phyloP scores from a whole-genome alignment of 2,797 vertebrate genomes.

The Bradypodion ventrale region DNA sequence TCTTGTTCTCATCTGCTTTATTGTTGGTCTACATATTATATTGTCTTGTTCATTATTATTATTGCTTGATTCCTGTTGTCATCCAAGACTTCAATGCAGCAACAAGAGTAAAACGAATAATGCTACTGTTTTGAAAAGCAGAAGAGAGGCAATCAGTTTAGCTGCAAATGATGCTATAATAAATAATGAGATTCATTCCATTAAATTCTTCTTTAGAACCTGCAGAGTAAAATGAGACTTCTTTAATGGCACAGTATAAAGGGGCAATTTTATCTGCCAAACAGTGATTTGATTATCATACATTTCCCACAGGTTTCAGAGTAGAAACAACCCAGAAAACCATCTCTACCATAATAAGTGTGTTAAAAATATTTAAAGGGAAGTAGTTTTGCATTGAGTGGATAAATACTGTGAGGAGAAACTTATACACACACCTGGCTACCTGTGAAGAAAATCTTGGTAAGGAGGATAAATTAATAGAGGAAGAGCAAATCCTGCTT shows the following conservation, averaged over 20 bases:
- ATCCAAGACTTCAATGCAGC: conserved; percentile 35
- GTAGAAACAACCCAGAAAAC: conserved; percentile 31
- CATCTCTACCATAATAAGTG: not conserved
- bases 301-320: conserved; percentile 38
- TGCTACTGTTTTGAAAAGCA: conserved; percentile 54
- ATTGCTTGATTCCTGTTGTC: conserved; percentile 16
- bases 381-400: not conserved
- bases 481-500: not conserved
- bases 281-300: conserved; percentile 53
- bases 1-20: no score
- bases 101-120: conserved; percentile 47
- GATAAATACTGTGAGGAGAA: not conserved
- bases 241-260: conserved; percentile 52
- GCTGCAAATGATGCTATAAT: conserved; percentile 50
- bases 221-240: conserved; percentile 51
- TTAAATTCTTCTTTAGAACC: conserved; percentile 56
- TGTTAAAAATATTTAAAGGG: not conserved
- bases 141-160: conserved; percentile 48
- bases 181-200: conserved; percentile 62
- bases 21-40: no score
- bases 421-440: not conserved
- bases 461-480: not conserved
- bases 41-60: no score
- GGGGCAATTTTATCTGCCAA: conserved; percentile 49
- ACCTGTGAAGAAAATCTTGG: not conserved